phyloP scores from a whole-genome alignment of 1,140 invertebrate species.

The Tenebrio molitor region DNA sequence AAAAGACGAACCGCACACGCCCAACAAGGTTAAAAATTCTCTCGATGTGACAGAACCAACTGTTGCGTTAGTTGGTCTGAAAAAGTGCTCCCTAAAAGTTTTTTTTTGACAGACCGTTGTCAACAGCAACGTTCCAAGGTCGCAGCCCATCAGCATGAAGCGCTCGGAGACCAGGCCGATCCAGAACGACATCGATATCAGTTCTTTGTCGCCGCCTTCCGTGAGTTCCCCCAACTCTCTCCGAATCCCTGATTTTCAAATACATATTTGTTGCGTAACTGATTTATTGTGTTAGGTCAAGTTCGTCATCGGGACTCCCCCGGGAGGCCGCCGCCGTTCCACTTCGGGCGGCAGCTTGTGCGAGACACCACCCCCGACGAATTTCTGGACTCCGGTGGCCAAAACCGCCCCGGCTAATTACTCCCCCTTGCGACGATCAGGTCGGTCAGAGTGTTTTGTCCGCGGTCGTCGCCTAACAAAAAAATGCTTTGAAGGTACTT shows the following conservation, averaged over 20 bases:
- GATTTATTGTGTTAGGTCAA: slow-evolving; percentile 80
- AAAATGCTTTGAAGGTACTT: slow-evolving; percentile 70
- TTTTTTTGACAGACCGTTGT: slow-evolving; percentile 39
- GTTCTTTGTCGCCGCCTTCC: slow-evolving; percentile 90
- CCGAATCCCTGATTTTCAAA: slow-evolving; percentile 25
- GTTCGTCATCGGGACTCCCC: slow-evolving; percentile 92
- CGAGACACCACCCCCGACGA: slow-evolving; percentile 83
- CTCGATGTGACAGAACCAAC: too few relatives aligned
- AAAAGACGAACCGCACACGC: slow-evolving; percentile 53
- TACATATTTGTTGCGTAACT: too few relatives aligned
- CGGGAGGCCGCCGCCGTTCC: slow-evolving; percentile 76
- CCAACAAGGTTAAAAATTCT: slow-evolving; percentile 45
- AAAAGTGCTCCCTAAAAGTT: slow-evolving; percentile 12
- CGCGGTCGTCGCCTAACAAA: background rate
- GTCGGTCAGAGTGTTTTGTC: slow-evolving; percentile 65
- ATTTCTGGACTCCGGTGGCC: slow-evolving; percentile 80
- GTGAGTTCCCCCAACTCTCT: slow-evolving; percentile 68
- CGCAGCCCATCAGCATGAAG: slow-evolving; percentile 86
- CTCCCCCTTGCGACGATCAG: slow-evolving; percentile 81
- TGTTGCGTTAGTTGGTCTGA: too few relatives aligned
- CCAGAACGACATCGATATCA: slow-evolving; percentile 77
- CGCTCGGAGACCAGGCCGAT: slow-evolving; percentile 75
- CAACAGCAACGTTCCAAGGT: slow-evolving; percentile 77
- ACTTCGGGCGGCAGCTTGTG: slow-evolving; percentile 76
- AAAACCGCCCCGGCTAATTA: slow-evolving; percentile 72